phyloP scores from a whole-genome alignment of 35 echinoderm and acorn worm genomes.

The Antedon bifida region DNA sequence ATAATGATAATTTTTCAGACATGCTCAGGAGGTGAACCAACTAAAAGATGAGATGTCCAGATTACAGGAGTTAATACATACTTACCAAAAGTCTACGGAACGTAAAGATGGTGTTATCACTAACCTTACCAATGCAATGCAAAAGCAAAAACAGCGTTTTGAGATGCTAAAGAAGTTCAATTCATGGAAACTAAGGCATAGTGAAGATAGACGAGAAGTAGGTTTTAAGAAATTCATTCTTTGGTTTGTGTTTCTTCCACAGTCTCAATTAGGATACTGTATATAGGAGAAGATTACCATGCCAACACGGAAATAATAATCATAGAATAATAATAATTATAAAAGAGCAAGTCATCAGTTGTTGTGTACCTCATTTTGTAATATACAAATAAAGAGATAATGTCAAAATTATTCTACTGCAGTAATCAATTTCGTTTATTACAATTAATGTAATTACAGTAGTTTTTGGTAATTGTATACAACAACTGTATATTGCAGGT shows the following conservation, averaged over 20 bases:
- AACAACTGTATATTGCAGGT: too few relatives aligned
- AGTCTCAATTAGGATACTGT: background rate
- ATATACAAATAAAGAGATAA: too few relatives aligned
- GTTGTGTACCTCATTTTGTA: too few relatives aligned
- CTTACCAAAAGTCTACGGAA: conserved; percentile 73
- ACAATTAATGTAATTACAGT: too few relatives aligned
- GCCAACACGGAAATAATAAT: too few relatives aligned
- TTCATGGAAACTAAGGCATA: conserved; percentile 77
- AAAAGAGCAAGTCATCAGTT: too few relatives aligned
- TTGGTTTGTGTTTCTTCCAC: background rate
- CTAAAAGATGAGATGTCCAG: conserved; percentile 81
- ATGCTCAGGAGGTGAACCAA: conserved; percentile 38
- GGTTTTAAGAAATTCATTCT: background rate
- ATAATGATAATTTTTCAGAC: conserved; percentile 37
- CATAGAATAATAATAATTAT: too few relatives aligned
- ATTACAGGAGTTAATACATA: conserved; percentile 78
- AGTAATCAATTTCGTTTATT: too few relatives aligned
- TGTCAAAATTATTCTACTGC: too few relatives aligned
- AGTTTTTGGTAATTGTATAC: too few relatives aligned
- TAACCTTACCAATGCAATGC: conserved; percentile 83
- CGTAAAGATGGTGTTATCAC: conserved; percentile 81
- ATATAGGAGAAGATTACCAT: too few relatives aligned
- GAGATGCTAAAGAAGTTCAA: conserved; percentile 80
- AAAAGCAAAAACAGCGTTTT: conserved; percentile 90
- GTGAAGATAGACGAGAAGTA: conserved; percentile 87